Conservation (phyloP, 2,113 vertebrate genomes). For the Chloroceryle aenea region DNA sequence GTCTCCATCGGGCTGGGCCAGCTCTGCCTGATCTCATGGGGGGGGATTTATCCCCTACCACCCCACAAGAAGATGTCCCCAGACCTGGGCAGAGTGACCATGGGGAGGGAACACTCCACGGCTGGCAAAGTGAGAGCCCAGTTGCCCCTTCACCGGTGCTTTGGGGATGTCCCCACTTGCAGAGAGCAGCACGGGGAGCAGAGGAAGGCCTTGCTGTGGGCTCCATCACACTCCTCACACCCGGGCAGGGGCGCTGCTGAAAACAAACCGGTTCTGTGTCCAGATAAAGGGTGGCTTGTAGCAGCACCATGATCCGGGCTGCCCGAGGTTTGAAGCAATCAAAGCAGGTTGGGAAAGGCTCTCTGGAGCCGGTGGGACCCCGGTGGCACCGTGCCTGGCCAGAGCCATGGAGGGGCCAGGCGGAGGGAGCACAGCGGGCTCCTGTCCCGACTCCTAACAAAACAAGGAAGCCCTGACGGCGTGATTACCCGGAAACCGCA, state of each 20-base stretch:
- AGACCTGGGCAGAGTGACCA: accelerated
- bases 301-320: background rate
- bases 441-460: slow-evolving; percentile 3
- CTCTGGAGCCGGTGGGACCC: background rate
- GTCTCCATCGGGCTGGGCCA: accelerated
- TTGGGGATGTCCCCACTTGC: background rate
- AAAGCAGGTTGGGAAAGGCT: background rate
- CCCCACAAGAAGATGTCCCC: background rate
- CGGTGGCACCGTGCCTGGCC: background rate
- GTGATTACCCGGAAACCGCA: slow-evolving; percentile 40
- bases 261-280: background rate
- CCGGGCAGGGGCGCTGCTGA: accelerated
- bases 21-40: accelerated
- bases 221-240: background rate
- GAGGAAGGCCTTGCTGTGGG: background rate
- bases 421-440: background rate
- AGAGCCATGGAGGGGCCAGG: background rate
- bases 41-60: background rate
- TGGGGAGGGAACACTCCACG: background rate
- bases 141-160: accelerated
- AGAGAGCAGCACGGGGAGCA: background rate
- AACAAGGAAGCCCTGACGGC: slow-evolving; percentile 56
- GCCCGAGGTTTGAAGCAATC: background rate
- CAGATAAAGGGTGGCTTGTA: background rate
- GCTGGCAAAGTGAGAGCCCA: accelerated